Base-by-base conservation (phyloP, 2,113 vertebrate genomes). In the Chaetura pelagica region DNA sequence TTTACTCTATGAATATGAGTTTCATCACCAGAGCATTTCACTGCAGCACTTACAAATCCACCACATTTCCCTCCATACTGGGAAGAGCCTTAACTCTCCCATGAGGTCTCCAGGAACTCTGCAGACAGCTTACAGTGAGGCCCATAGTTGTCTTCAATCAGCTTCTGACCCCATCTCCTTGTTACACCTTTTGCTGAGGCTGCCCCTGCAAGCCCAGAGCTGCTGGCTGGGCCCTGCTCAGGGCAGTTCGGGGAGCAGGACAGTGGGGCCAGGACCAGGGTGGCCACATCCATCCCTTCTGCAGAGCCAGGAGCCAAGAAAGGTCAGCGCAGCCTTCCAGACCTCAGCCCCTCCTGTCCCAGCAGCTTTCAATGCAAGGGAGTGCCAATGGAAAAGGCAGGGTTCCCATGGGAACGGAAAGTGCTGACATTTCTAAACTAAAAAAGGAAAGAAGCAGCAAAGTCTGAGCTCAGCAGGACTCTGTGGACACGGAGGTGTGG, bases 331-430 rank as follows among this genome's bases (percentile, higher is more conserved):
- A 17, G 0, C 0, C 38, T 62, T 2, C 59, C 72, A 55, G 80
- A 40, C 15, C 96, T 18, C 34, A 57, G 84, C 69, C 91, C 54
- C 40, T 21, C 40, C 83, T 16, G 75, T 1, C 38, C 90, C 90
- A 20, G 91, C 63, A 15, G 15, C 84, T 73, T 12, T 0, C 23
- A 4, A 20, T 0, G 26, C 80, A 29, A 6, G 3, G 2, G 3
- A 54, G 29, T 9, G 86, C 89, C 91, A 34, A 24, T 23, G 63
- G 85, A 42, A 67, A 63, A 86, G 85, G 15, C 29, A 30, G 81
- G 9, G 96, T 96, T 96, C 96, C 96, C 96, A 97, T 97, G 96
- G 96, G 96, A 97, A 97, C 96, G 0, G 76, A 64, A 96, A 96
- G 90, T 93, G 96, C 96, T 96, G 96, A 96, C 96, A 96, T 90